A percentile compares a stretch with the other conserved stretches of the same genome.
phyloP scores from a whole-genome alignment of 2,113 vertebrate genomes.

The Heptranchias perlo region DNA sequence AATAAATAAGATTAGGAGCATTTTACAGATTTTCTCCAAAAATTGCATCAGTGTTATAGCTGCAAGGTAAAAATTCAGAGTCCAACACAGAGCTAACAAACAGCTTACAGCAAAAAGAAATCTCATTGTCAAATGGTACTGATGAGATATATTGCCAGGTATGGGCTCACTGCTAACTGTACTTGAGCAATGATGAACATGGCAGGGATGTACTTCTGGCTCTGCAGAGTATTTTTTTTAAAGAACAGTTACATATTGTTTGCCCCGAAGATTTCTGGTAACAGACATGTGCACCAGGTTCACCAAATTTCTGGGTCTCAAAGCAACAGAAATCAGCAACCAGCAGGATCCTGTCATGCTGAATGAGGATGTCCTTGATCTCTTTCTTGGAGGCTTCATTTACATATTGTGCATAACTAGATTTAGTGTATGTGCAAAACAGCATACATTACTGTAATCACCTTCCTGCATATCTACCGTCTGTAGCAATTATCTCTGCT shows the following conservation, averaged over 20 bases:
- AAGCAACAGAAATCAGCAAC: background rate
- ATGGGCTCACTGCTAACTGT: background rate
- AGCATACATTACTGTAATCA: conserved; percentile 15
- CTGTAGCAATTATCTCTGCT: conserved; percentile 23
- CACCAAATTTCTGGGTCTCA: background rate
- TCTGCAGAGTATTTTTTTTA: background rate
- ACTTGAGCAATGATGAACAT: background rate
- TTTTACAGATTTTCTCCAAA: background rate
- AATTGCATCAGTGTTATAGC: background rate
- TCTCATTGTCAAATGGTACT: background rate
- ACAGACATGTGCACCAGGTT: background rate
- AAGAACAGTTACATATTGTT: background rate
- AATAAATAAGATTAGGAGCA: background rate
- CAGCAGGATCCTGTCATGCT: conserved; percentile 18
- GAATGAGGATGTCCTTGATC: conserved; percentile 15
- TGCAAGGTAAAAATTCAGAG: background rate
- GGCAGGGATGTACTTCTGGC: background rate
- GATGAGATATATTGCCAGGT: background rate
- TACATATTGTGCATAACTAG: conserved; percentile 9
- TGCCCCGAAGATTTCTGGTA: background rate
- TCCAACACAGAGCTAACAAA: background rate
- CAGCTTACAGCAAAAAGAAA: background rate
- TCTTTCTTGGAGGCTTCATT: conserved; percentile 14
- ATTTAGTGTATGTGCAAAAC: conserved; percentile 24
- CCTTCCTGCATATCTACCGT: conserved; percentile 19